phyloP scores from a whole-genome alignment of 2,797 vertebrate species.

The Anguilla marmorata region DNA sequence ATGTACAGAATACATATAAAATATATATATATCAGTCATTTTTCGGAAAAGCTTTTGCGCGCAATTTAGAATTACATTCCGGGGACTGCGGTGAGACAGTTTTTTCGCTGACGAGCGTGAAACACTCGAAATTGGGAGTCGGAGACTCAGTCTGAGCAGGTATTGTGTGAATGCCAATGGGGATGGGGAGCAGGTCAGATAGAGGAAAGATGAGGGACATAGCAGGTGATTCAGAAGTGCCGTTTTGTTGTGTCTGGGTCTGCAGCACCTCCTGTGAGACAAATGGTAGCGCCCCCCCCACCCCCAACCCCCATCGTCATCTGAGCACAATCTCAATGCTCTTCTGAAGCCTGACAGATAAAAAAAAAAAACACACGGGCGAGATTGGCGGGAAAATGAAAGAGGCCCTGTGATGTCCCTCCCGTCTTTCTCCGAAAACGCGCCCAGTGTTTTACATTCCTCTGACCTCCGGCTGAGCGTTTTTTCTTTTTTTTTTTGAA shows the following conservation, averaged over 20 bases:
- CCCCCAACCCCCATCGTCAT: background rate
- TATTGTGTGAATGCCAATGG: slow-evolving; percentile 8
- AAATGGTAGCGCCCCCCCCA: background rate
- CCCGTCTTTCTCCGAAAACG: background rate
- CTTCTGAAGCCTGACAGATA: background rate
- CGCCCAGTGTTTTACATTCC: background rate
- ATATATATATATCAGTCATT: background rate
- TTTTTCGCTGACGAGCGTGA: background rate
- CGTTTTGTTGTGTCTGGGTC: background rate
- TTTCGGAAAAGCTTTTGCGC: background rate
- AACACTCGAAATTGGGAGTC: background rate
- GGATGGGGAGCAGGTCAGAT: background rate
- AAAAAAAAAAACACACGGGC: background rate
- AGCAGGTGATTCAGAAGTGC: background rate
- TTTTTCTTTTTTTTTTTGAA: background rate
- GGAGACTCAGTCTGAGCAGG: background rate
- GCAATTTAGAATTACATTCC: background rate
- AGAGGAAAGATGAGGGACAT: background rate
- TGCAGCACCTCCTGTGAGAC: background rate
- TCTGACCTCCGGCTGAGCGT: background rate
- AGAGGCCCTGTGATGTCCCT: background rate
- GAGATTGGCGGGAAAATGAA: background rate
- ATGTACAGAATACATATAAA: background rate
- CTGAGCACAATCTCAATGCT: background rate
- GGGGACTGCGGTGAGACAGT: background rate